phyloP scores from a whole-genome alignment of 2,797 vertebrate genomes.

The Pachyuromys duprasi region DNA sequence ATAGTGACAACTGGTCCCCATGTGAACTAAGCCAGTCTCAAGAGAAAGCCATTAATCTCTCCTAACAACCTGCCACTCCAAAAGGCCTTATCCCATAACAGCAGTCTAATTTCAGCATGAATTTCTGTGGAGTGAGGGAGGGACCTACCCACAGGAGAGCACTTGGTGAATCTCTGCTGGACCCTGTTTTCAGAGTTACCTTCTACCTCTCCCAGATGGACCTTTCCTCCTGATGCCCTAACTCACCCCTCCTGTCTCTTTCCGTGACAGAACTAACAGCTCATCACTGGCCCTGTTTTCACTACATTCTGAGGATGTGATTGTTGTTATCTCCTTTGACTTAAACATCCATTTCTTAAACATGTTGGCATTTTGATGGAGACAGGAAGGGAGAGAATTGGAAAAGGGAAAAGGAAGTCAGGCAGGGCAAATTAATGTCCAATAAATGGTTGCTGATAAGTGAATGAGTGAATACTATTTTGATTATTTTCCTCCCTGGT shows the following conservation, averaged over 20 bases:
- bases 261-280: background rate
- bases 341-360: conserved; percentile 41
- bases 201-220: background rate
- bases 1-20: background rate
- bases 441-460: conserved; percentile 61
- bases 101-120: background rate
- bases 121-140: background rate
- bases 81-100: background rate
- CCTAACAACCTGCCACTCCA: background rate
- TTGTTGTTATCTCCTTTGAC: background rate
- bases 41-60: background rate
- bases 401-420: background rate
- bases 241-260: accelerated
- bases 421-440: background rate
- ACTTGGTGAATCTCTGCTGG: background rate
- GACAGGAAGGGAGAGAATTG: background rate
- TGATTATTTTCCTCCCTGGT: conserved; percentile 68
- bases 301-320: background rate
- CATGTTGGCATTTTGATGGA: background rate
- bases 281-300: background rate
- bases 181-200: background rate
- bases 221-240: background rate
- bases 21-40: background rate
- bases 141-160: background rate
- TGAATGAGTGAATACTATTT: conserved; percentile 63